A percentile compares a stretch with the other conserved stretches of the same genome.
These are phyloP conservation scores for Cairina moschata DNA, from an alignment of 2,113 vertebrate species.

Conservation along the genomic window DNA sequence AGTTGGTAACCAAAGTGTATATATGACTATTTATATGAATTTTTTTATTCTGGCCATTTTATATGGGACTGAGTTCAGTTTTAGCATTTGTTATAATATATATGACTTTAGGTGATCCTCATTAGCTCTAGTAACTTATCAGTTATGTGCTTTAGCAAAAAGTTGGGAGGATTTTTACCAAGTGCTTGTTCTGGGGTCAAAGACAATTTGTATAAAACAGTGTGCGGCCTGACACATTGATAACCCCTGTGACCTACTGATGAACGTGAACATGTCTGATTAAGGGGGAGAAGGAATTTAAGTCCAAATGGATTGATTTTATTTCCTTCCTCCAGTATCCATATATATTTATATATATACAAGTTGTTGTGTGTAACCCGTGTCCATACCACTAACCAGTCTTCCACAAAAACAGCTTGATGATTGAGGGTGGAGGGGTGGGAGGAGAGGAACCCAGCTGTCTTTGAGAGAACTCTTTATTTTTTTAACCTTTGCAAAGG, in stretches of 20 bases:
- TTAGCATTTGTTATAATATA: constrained; percentile 7
- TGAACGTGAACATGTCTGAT: background rate
- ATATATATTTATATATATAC: too few relatives aligned
- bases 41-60: constrained; percentile 45
- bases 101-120: background rate
- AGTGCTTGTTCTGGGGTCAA: background rate
- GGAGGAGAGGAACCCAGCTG: background rate
- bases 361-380: background rate
- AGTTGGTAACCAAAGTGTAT: constrained; percentile 49
- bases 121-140: background rate
- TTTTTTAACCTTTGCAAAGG: background rate
- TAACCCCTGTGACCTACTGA: background rate
- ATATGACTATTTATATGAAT: constrained; percentile 63
- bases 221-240: background rate
- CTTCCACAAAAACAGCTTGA: constrained; percentile 8
- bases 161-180: background rate
- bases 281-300: background rate
- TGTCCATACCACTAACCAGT: background rate
- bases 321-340: background rate
- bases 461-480: background rate
- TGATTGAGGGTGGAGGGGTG: background rate
- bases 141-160: background rate
- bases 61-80: constrained; percentile 26
- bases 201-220: background rate
- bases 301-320: background rate